These are phyloP conservation scores for Miichthys miiuy DNA, from an alignment of 2,797 vertebrate genomes.

Conservation along the genomic window DNA sequence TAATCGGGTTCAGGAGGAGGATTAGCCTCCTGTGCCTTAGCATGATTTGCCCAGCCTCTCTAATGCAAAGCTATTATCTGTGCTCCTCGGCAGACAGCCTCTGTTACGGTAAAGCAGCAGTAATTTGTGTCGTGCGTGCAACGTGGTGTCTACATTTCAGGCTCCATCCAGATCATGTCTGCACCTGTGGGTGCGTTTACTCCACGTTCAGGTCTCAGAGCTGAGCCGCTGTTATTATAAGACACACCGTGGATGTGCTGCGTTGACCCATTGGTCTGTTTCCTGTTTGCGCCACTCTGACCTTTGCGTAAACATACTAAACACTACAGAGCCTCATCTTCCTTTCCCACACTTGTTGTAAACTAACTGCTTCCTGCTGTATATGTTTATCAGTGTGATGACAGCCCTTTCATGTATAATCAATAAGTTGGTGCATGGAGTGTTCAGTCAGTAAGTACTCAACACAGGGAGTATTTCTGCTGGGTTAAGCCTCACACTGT, in stretches of 20 bases:
- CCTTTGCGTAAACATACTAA: conserved; percentile 37
- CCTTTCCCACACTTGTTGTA: conserved; percentile 4
- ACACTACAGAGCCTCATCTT: not conserved
- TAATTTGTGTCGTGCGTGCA: not conserved
- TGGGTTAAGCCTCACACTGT: conserved; percentile 61
- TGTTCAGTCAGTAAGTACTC: conserved; percentile 27
- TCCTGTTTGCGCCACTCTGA: conserved; percentile 40
- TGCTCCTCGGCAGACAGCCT: conserved; percentile 40
- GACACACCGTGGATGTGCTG: conserved; percentile 13
- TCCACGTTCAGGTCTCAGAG: not conserved
- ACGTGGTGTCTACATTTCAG: not conserved
- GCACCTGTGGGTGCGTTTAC: conserved; percentile 33
- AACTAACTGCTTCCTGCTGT: conserved; percentile 16
- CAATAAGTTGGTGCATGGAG: not conserved
- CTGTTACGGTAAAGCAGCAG: conserved; percentile 33
- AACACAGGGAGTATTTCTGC: conserved; percentile 42
- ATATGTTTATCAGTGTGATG: not conserved
- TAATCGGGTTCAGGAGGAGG: conserved; percentile 80
- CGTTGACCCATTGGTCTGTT: not conserved
- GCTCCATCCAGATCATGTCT: conserved; percentile 9
- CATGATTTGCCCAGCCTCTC: conserved; percentile 54
- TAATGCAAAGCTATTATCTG: conserved; percentile 68
- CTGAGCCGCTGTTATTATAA: conserved; percentile 31
- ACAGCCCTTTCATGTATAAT: conserved; percentile 7
- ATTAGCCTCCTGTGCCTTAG: conserved; percentile 77